Conservation (phyloP, 2,888 invertebrate species). For the Cistogaster globosa region DNA sequence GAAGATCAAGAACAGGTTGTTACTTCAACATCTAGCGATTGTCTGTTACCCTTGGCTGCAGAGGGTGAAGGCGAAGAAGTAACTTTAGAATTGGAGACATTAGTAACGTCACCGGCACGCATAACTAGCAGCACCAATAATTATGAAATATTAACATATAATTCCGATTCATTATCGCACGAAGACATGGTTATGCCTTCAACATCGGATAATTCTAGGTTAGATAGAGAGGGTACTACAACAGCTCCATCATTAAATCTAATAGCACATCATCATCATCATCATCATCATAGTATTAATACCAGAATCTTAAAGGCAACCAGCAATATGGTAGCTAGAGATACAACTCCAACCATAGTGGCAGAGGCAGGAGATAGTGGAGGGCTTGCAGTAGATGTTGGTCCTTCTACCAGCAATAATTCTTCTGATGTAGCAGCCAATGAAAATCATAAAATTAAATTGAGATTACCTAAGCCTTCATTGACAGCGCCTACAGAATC, state of each 20-base stretch:
- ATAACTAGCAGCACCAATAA: constrained; percentile 81
- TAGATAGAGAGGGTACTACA: constrained; percentile 34
- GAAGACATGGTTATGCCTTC: constrained; percentile 71
- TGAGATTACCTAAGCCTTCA: constrained; percentile 70
- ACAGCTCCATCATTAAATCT: constrained; percentile 46
- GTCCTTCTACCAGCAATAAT: constrained; percentile 52
- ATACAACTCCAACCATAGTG: constrained; percentile 60
- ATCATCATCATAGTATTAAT: constrained; percentile 72
- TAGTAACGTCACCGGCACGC: constrained; percentile 77
- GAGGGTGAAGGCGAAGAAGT: constrained; percentile 72
- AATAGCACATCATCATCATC: constrained; percentile 68
- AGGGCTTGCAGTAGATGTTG: constrained; percentile 24
- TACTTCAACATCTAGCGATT: constrained; percentile 77
- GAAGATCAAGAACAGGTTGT: constrained; percentile 78
- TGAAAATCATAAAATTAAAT: constrained; percentile 72
- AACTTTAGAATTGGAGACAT: constrained; percentile 67
- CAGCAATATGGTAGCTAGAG: constrained; percentile 69
- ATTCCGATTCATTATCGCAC: constrained; percentile 68
- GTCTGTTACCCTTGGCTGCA: constrained; percentile 63
- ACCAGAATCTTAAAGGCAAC: constrained; percentile 59
- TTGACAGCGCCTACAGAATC: constrained; percentile 60
- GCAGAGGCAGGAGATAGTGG: constrained; percentile 39
- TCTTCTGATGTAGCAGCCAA: neutral
- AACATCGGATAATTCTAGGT: constrained; percentile 66
- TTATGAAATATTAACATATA: constrained; percentile 76